Conservation (phyloP, 1,140 invertebrate species). For the Charaxes varanes region DNA sequence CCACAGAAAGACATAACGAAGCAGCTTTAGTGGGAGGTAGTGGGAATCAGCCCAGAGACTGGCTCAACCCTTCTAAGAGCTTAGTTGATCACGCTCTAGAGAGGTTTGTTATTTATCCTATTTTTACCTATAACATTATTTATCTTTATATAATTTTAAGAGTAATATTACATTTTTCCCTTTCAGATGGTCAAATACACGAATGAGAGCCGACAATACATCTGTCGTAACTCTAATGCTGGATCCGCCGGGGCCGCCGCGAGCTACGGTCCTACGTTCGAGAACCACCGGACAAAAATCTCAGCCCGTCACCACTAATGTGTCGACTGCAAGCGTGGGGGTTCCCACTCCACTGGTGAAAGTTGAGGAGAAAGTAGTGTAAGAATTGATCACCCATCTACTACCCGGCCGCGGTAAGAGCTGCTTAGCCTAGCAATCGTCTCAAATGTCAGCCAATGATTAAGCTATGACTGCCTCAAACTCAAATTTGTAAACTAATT, state of each 20-base stretch:
- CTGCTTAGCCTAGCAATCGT: too few relatives aligned
- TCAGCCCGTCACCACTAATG: conserved; percentile 17
- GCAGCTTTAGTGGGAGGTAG: conserved; percentile 73
- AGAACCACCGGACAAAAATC: conserved; percentile 35
- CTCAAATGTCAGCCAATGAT: too few relatives aligned
- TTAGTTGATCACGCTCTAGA: conserved; percentile 91
- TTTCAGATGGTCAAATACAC: conserved; percentile 81
- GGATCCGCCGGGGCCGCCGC: conserved; percentile 90
- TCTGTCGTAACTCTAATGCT: conserved; percentile 95
- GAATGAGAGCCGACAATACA: conserved; percentile 95
- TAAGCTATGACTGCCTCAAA: too few relatives aligned
- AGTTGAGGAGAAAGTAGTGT: too few relatives aligned
- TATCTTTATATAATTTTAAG: neutral
- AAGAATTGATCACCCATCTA: too few relatives aligned
- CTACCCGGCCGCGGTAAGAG: too few relatives aligned
- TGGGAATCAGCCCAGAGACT: conserved; percentile 74
- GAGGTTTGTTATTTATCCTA: conserved; percentile 58
- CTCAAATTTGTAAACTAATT: too few relatives aligned
- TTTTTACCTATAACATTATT: neutral
- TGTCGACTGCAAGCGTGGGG: conserved; percentile 16
- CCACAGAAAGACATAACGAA: conserved; percentile 88
- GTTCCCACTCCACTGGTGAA: conserved; percentile 13
- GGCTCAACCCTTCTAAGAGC: conserved; percentile 93
- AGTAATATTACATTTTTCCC: conserved; percentile 2
- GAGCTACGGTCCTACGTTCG: conserved; percentile 76